Percentiles rank a stretch among this genome's conserved stretches.
Conservation (phyloP, 2,113 vertebrate genomes). For the Ceuthmochares aereus region DNA sequence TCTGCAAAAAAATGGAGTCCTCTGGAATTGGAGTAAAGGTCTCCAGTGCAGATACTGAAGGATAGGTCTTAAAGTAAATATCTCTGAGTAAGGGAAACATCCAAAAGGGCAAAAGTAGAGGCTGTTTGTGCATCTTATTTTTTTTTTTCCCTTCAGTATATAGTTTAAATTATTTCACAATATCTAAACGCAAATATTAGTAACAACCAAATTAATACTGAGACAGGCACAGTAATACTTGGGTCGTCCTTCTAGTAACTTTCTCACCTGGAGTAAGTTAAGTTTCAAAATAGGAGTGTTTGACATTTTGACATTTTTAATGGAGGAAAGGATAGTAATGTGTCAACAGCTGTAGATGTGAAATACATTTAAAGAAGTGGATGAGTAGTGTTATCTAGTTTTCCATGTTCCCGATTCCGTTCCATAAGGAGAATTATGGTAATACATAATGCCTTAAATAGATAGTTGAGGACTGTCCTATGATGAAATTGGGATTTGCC, state of each 20-base stretch:
- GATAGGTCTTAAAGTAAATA: neutral
- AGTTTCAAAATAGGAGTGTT: neutral
- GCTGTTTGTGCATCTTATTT: neutral
- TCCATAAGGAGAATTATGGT: neutral
- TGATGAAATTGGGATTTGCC: neutral
- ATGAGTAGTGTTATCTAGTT: neutral
- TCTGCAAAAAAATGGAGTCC: neutral
- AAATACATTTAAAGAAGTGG: neutral
- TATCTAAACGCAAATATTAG: neutral
- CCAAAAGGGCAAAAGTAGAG: neutral
- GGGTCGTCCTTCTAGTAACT: neutral
- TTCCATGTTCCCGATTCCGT: neutral
- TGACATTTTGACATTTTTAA: neutral
- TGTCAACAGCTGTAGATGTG: neutral
- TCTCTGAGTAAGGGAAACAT: neutral
- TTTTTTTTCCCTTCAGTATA: fast-evolving
- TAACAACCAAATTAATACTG: neutral
- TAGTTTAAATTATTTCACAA: neutral
- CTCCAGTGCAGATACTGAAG: neutral
- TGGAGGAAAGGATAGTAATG: neutral
- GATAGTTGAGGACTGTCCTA: neutral
- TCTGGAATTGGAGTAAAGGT: neutral
- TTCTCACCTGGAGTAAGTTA: neutral
- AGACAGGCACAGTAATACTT: neutral
- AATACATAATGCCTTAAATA: neutral